Conservation (phyloP, 1,140 invertebrate genomes). For the Nasonia longicornis region DNA sequence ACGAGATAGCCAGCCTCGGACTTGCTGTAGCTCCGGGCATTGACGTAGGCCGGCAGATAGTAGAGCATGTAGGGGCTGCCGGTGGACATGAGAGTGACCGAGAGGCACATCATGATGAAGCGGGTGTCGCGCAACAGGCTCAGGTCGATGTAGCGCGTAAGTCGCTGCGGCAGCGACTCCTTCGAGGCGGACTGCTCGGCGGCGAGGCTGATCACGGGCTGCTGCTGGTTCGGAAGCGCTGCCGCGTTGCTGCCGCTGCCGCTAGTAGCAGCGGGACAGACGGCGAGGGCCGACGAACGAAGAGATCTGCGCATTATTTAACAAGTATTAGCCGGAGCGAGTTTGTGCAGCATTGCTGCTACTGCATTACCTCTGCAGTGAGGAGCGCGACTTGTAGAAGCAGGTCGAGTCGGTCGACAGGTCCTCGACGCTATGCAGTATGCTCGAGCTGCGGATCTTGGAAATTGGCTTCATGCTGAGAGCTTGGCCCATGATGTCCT, state of each 20-base stretch:
- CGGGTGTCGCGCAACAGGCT: slow-evolving; percentile 75
- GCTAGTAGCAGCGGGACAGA: slow-evolving; percentile 53
- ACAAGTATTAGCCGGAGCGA: too few relatives aligned
- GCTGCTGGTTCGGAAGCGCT: not conserved
- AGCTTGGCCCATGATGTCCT: slow-evolving; percentile 72
- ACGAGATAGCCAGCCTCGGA: slow-evolving; percentile 78
- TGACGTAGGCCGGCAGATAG: slow-evolving; percentile 80
- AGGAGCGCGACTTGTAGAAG: slow-evolving; percentile 76
- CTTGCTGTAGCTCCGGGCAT: slow-evolving; percentile 76
- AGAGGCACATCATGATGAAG: slow-evolving; percentile 79
- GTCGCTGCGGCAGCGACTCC: slow-evolving; percentile 58
- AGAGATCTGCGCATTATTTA: slow-evolving; percentile 48
- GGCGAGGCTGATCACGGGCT: slow-evolving; percentile 1
- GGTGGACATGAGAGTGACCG: slow-evolving; percentile 81
- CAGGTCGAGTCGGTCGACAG: slow-evolving; percentile 81
- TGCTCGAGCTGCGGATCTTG: slow-evolving; percentile 76
- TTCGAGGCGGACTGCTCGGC: slow-evolving; percentile 47
- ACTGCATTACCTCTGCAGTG: slow-evolving; percentile 49
- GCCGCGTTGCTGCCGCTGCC: not conserved
- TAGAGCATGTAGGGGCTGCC: slow-evolving; percentile 82
- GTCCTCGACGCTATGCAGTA: slow-evolving; percentile 80
- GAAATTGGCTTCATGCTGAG: slow-evolving; percentile 71
- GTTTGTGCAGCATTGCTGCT: too few relatives aligned
- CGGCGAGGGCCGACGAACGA: slow-evolving; percentile 58
- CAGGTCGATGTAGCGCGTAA: slow-evolving; percentile 75